Base-by-base conservation (phyloP, 1,140 invertebrate species). In the Palaemon carinicauda region DNA sequence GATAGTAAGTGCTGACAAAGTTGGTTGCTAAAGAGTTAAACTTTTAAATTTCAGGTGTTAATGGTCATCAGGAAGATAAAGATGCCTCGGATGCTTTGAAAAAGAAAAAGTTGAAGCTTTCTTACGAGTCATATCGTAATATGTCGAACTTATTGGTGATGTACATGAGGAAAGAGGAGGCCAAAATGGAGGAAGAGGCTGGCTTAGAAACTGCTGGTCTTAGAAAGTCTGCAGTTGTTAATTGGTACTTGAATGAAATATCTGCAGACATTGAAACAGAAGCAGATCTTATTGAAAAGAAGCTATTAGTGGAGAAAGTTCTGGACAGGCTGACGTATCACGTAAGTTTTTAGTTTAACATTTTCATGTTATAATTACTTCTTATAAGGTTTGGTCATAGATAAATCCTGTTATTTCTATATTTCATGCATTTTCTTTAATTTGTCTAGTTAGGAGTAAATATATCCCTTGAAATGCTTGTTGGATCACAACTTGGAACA, bases 241-340 rank as follows among this genome's bases (percentile, higher is more conserved):
- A 95, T 88, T 99, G 98, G 98, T 99, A 99, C 92, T 92, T 99
- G 71, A 95, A 96, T 91, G 94, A 97, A 91, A 95, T 98, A 88
- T 95, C 96, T 89, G 95, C 95, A 90, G 94, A 97, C 89, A 95
- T 99, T 87, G 97, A 99, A 89, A 94, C 94, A 1, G 98, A 99
- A 92, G 96, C 96, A 24, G 97, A 99, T 90, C 91, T 99, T 4
- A 91, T 98, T 19, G 95, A 98, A 90, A 95, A 95, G 90, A 99
- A 98, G 92, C 93, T 94, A 24, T 91, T 99, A 4, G 95, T 98
- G n/a, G 97, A 99, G 91, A 98, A 98, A 93, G 96, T 99, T 85
- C 95, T 99, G 77, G 96, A 99, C 91, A 93, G 98, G 84, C 94
- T 99, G 12, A 96, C 98, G 90, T 96, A 97, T 91, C 95, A 96